Conservation (phyloP, 2,888 invertebrate species). For the Eurois occulta region DNA sequence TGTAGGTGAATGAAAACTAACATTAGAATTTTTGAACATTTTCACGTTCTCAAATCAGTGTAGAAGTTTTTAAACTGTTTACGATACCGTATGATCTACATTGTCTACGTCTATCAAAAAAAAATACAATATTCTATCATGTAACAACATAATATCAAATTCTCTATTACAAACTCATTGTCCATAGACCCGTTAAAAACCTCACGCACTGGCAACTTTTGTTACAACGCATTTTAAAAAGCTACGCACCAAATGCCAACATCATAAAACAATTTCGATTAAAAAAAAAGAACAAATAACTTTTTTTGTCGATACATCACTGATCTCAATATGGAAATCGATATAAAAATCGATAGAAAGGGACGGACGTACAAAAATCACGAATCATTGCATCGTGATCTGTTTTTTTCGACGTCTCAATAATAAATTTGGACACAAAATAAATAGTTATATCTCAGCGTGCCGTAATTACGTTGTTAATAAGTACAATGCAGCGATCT, state of each 20-base stretch:
- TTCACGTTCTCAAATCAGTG: background rate
- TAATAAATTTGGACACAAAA: slow-evolving; percentile 88
- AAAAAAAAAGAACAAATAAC: slow-evolving; percentile 76
- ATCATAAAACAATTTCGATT: slow-evolving; percentile 71
- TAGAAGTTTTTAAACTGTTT: slow-evolving; percentile 21
- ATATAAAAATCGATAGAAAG: slow-evolving; percentile 79
- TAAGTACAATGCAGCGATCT: slow-evolving; percentile 86
- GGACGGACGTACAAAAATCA: slow-evolving; percentile 76
- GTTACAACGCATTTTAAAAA: slow-evolving; percentile 52
- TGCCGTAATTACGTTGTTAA: slow-evolving; percentile 89
- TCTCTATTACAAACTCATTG: slow-evolving; percentile 61
- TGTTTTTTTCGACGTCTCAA: slow-evolving; percentile 84
- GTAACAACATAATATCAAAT: slow-evolving; percentile 63
- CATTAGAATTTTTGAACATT: background rate
- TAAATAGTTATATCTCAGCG: slow-evolving; percentile 88
- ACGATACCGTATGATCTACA: slow-evolving; percentile 39
- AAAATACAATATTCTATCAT: slow-evolving; percentile 58
- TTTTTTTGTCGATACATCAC: slow-evolving; percentile 67
- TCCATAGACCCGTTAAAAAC: slow-evolving; percentile 57
- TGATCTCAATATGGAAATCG: slow-evolving; percentile 81
- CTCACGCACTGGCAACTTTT: slow-evolving; percentile 62
- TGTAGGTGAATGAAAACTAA: background rate
- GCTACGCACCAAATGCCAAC: slow-evolving; percentile 62
- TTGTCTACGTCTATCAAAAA: slow-evolving; percentile 41
- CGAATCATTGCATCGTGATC: slow-evolving; percentile 85